Conservation (phyloP, 2,888 invertebrate species). For the Alloplasta piceator region DNA sequence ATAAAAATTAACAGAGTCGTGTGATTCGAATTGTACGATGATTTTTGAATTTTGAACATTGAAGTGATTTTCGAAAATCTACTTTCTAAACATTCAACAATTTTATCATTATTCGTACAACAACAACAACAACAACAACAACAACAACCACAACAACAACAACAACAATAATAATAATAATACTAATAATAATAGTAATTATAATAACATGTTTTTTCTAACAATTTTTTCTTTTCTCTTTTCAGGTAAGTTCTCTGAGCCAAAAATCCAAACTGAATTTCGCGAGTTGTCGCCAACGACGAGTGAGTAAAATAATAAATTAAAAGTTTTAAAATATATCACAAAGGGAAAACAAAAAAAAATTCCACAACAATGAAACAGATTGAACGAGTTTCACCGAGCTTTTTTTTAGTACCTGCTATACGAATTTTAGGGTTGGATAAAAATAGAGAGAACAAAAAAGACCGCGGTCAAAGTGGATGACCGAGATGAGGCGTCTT, state of each 20-base stretch:
- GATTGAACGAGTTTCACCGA: background rate
- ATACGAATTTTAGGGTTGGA: constrained; percentile 1
- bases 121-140: too few relatives aligned
- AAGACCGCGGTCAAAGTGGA: constrained; percentile 1
- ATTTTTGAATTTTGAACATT: too few relatives aligned
- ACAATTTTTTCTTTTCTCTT: constrained; percentile 65
- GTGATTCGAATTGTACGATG: too few relatives aligned
- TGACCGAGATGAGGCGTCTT: constrained; percentile 47
- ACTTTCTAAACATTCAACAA: too few relatives aligned
- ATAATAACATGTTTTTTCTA: constrained; percentile 21
- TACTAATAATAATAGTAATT: background rate
- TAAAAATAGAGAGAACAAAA: constrained; percentile 11
- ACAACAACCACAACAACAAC: too few relatives aligned
- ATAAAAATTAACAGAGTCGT: too few relatives aligned
- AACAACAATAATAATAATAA: constrained; percentile 6
- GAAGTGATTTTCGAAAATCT: too few relatives aligned
- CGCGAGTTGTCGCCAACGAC: constrained; percentile 22
- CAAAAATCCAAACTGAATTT: constrained; percentile 25
- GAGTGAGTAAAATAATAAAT: constrained; percentile 58
- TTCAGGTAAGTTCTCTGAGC: constrained; percentile 73
- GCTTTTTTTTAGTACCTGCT: too few relatives aligned
- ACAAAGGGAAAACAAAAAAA: too few relatives aligned
- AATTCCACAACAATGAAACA: background rate
- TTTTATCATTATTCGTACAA: too few relatives aligned
- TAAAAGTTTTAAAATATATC: background rate